phyloP scores from a whole-genome alignment of 2,888 invertebrate species.

The Papilio protenor region DNA sequence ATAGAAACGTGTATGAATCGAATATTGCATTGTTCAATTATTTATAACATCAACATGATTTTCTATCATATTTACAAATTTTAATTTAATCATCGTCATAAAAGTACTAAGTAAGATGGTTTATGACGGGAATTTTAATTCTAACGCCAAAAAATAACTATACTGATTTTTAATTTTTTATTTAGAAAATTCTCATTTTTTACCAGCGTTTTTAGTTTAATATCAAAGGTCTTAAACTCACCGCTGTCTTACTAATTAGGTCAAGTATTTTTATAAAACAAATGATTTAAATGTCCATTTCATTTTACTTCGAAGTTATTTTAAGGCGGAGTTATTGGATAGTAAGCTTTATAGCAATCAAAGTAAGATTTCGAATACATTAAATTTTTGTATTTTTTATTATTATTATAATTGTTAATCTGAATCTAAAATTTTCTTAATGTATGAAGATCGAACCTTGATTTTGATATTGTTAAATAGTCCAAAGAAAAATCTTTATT shows the following conservation, averaged over 20 bases:
- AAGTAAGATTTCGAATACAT: neutral
- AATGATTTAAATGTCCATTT: neutral
- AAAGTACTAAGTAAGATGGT: neutral
- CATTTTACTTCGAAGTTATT: neutral
- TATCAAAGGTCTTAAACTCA: neutral
- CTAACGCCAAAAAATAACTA: neutral
- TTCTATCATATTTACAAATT: neutral
- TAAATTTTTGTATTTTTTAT: neutral
- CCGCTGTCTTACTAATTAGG: neutral
- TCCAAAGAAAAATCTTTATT: neutral
- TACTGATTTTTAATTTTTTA: neutral
- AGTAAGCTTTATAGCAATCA: neutral
- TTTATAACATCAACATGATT: neutral
- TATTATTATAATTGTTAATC: neutral
- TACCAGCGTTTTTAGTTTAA: neutral
- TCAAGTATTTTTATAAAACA: slow-evolving; percentile 11
- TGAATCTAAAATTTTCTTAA: neutral
- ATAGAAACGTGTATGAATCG: neutral
- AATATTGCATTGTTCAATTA: neutral
- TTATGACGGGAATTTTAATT: neutral
- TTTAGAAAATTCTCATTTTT: neutral
- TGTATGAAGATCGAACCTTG: neutral
- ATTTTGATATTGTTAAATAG: neutral
- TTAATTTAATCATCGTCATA: neutral
- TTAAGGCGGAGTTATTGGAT: neutral